Base-by-base conservation (phyloP, 2,797 vertebrate species). In the Menidia menidia region DNA sequence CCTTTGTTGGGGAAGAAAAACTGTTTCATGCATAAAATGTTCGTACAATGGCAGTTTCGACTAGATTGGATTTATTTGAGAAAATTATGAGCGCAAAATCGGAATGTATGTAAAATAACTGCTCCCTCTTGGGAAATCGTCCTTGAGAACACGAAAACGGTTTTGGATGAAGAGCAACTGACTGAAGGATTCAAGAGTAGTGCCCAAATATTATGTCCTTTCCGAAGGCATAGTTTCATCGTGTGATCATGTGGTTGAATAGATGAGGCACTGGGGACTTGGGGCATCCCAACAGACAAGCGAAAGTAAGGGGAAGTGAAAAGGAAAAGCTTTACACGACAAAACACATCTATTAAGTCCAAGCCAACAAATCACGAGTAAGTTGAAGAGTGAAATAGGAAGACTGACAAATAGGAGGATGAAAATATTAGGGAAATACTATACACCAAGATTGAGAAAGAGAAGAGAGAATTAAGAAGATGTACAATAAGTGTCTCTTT, bases 201-300 rank as follows among this genome's bases (percentile, higher is more conserved):
- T 41, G 39, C 52, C 53, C 9, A 30, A 44, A 60, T 59, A 1
- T 52, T 3, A 14, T 54, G 39, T 19, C 39, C 10, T 64, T 56
- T 71, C 5, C 15, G 19, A 25, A 75, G 12, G 19, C 25, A 68
- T 30, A 52, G 4, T 9, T 30, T 43, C 9, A 3, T 59, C 10
- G 59, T 44, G 18, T 19, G 31, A 32, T 18, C 65, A 12, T 62
- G 64, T 58, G 77, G 50, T 65, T 77, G 25, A 25, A 25, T 25
- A 88, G 81, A 81, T 80, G 80, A 85, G 64, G 73, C 52, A 57
- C 45, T 51, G 71, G 72, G 56, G 73, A 80, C 63, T 32, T 32
- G 64, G 67, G 68, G 71, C 56, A 13, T 70, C 77, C 72, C 66
- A 81, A 85, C 78, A 89, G 81, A 89, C 67, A 73, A 87, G 78